A percentile compares a stretch with the other conserved stretches of the same genome.
These are phyloP conservation scores for Melangyna quadrimaculata DNA, from an alignment of 2,888 invertebrate genomes.

Conservation along the genomic window DNA sequence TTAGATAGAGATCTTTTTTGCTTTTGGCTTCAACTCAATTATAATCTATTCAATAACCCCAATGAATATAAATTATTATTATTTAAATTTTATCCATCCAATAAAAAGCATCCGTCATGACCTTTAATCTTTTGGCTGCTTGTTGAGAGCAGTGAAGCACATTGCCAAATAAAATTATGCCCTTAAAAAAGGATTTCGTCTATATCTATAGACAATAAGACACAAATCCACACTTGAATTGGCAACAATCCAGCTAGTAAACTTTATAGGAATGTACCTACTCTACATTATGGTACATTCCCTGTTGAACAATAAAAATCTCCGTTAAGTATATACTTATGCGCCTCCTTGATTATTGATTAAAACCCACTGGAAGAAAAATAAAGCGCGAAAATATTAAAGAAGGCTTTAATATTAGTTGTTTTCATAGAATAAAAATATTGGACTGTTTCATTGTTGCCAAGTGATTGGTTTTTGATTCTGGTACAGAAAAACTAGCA, in stretches of 20 bases:
- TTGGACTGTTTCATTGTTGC: background rate
- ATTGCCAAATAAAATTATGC: background rate
- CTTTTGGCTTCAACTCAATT: background rate
- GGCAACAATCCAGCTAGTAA: background rate
- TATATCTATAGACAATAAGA: background rate
- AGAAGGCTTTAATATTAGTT: background rate
- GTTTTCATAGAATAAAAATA: background rate
- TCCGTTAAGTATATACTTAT: background rate
- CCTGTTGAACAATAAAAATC: conserved; percentile 15
- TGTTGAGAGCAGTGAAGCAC: background rate
- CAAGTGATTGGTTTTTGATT: background rate
- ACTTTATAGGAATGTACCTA: background rate
- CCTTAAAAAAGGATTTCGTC: background rate
- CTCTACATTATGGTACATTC: background rate
- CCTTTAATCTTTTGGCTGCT: conserved; percentile 1
- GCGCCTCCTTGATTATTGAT: background rate
- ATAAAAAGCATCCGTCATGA: conserved; percentile 1
- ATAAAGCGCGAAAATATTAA: background rate
- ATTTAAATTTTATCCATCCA: background rate
- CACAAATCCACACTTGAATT: background rate
- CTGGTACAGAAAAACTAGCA: no score
- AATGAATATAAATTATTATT: background rate
- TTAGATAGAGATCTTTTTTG: background rate
- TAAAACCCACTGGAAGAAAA: background rate
- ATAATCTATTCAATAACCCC: background rate